Evolutionary conservation across 2,113 vertebrate species (phyloP), one percentile per base, ranked within the genome.

Genomic region (Heloderma charlesbogerti): DNA sequence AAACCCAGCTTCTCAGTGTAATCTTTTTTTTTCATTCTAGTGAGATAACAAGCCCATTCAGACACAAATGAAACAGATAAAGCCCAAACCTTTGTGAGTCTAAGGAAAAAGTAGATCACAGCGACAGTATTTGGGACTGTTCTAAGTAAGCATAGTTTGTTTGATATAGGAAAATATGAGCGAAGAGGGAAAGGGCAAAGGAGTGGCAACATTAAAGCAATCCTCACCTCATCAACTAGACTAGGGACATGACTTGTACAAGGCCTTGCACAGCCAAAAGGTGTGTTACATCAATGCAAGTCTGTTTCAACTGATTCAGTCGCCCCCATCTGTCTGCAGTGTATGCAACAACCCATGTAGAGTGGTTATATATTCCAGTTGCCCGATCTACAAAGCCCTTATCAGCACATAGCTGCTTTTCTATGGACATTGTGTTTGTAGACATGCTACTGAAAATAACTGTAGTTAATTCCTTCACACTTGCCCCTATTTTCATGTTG

Each of bases 11-110:
- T 81, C 72, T 85, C 77, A 34, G 43, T 45, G 69, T 66, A 43
- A 18, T 60, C 91, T 93, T 91, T 89, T 89, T 54, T 63, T 29
- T 63, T 34, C 57, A 48, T 88, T 91, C 63, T 74, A 34, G 77
- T 89, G 60, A 95, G 91, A 90, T 89, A 12, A 87, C 72, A 92
- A 91, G 63, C 77, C 84, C 37, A 92, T 66, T 92, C 88, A 86
- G 92, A 80, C 75, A 48, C 75, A 77, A 84, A 66, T 84, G 43
- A 45, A 60, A 54, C 63, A 48, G 83, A 48, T 82, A 84, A 77
- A 80, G n/a, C 91, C 84, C 83, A 87, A 82, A 87, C 90, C 66
- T 72, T 4, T 86, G 83, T 91, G 45, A 89, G 87, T 90, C 82
- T 72, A 84, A 78, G 80, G 87, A 84, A 91, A 90, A 93, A 3